Conservation (phyloP, 2,888 invertebrate species). For the Eledona agricola region DNA sequence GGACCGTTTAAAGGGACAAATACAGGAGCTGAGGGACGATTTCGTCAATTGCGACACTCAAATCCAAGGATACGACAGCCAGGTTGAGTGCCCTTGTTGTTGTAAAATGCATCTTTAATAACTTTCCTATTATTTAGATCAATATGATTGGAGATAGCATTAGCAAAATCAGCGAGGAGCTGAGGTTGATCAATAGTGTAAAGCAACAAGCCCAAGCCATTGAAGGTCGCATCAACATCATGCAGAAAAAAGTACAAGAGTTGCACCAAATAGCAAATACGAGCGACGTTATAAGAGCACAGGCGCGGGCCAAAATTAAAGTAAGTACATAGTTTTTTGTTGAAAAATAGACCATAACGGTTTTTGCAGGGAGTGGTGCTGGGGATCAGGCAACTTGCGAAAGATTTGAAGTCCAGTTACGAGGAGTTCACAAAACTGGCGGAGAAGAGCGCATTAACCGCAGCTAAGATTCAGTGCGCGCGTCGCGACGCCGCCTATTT, state of each 20-base stretch:
- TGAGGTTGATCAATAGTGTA: conserved; percentile 45
- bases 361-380: conserved; percentile 46
- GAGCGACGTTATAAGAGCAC: conserved; percentile 51
- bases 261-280: conserved; percentile 43
- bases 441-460: conserved; percentile 42
- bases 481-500: conserved; percentile 50
- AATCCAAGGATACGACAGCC: conserved; percentile 57
- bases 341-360: too few species aligned
- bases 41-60: conserved; percentile 45
- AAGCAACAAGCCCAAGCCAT: conserved; percentile 45
- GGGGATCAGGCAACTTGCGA: conserved; percentile 38
- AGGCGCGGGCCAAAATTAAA: conserved; percentile 50
- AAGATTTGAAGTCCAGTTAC: conserved; percentile 43
- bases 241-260: conserved; percentile 42
- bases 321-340: conserved; percentile 42
- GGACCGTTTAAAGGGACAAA: conserved; percentile 53
- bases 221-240: conserved; percentile 41
- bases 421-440: conserved; percentile 35
- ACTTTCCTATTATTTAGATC: conserved; percentile 41
- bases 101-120: too few species aligned
- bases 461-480: conserved; percentile 47
- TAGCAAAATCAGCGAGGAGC: conserved; percentile 39
- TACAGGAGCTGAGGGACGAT: conserved; percentile 44
- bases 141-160: conserved; percentile 47
- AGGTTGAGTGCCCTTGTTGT: conserved; percentile 48